Percentiles rank a stretch among this genome's conserved stretches.
Evolutionary conservation across 1,140 invertebrate genomes (phyloP).

Genomic region (Doryteuthis pealeii): DNA sequence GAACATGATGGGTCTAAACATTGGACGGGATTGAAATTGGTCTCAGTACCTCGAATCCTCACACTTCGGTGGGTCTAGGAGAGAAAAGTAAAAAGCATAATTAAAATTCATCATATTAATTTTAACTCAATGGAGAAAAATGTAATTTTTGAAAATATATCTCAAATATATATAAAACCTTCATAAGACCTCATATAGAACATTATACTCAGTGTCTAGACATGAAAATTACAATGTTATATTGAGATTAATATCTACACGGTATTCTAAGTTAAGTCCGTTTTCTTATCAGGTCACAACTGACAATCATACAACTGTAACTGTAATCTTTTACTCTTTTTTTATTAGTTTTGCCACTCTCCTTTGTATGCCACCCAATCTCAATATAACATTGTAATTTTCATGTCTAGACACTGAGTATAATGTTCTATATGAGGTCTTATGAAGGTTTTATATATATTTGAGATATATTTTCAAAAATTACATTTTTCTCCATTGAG

Average conservation of each 20-base stretch:
- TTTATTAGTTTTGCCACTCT: no score
- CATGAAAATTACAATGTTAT: not conserved
- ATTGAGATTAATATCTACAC: no score
- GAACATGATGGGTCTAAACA: constrained; percentile 52
- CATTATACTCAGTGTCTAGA: not conserved
- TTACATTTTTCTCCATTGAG: not conserved
- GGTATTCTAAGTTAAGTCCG: no score
- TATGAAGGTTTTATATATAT: not conserved
- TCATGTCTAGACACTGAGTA: not conserved
- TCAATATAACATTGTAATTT: not conserved
- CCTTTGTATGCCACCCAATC: no score
- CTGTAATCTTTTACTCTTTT: no score
- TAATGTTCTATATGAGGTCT: not conserved
- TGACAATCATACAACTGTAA: no score
- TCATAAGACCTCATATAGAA: not conserved
- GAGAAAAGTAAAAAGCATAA: constrained; percentile 4
- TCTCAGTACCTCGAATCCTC: constrained; percentile 59
- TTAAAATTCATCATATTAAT: not conserved
- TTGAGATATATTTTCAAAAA: not conserved
- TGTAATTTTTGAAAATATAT: not conserved
- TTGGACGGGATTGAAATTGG: constrained; percentile 51
- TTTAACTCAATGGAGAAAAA: not conserved
- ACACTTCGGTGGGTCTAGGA: constrained; percentile 60
- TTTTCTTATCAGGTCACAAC: no score
- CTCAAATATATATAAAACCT: not conserved